phyloP scores from a whole-genome alignment of 2,797 vertebrate genomes.

The Emys orbicularis region DNA sequence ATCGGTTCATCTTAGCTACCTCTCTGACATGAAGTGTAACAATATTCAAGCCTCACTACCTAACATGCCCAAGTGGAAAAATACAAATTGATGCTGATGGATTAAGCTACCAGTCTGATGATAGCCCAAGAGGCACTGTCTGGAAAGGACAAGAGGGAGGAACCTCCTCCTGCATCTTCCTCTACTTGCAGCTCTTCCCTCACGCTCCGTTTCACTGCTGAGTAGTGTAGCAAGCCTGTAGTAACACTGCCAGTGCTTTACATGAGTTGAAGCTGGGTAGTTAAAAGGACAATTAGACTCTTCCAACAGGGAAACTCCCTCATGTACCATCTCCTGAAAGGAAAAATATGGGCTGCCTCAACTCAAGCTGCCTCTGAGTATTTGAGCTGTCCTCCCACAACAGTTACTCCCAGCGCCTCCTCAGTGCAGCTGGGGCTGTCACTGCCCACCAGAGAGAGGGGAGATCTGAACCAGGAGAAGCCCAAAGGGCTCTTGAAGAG shows the following conservation, averaged over 20 bases:
- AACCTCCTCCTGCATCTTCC: not conserved
- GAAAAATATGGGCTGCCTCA: not conserved
- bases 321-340: not conserved
- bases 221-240: not conserved
- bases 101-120: not conserved
- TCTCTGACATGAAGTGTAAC: not conserved
- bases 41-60: slow-evolving; percentile 38
- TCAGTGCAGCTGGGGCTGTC: slow-evolving; percentile 11
- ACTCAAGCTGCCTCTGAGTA: not conserved
- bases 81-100: slow-evolving; percentile 26
- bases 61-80: slow-evolving; percentile 30
- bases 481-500: not conserved
- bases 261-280: not conserved
- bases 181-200: not conserved
- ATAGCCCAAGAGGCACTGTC: not conserved
- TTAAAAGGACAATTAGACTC: not conserved
- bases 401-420: slow-evolving; percentile 23
- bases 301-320: slow-evolving; percentile 6
- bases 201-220: not conserved
- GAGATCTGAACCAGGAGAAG: not conserved
- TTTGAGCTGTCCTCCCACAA: slow-evolving; percentile 20
- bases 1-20: not conserved
- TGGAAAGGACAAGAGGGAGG: not conserved
- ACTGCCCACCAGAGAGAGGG: accelerated
- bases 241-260: not conserved